Percentiles rank a stretch among this genome's conserved stretches.
Conservation (phyloP, 2,888 invertebrate species). For the Steinernema hermaphroditum region DNA sequence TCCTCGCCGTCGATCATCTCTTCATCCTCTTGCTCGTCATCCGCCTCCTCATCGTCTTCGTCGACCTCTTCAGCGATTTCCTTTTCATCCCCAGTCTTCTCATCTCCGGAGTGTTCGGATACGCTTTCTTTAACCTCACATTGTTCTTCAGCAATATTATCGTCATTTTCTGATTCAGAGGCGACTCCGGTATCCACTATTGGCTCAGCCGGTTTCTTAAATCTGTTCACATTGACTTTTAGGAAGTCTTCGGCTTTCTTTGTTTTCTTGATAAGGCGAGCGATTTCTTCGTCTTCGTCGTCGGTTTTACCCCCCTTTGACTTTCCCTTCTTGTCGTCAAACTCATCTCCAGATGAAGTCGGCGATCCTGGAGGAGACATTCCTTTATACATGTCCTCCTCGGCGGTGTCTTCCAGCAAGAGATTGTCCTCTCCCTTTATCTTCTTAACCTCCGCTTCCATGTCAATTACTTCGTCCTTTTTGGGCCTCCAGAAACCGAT, state of each 20-base stretch:
- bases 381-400: slow-evolving; percentile 25
- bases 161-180: background rate
- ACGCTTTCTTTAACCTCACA: background rate
- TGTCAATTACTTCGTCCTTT: background rate
- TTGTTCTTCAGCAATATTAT: background rate
- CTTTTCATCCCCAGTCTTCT: too few relatives aligned
- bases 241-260: slow-evolving; percentile 11
- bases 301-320: background rate
- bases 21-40: too few relatives aligned
- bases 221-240: slow-evolving; percentile 11
- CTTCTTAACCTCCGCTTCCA: background rate
- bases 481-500: slow-evolving; percentile 26
- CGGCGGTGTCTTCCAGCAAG: background rate
- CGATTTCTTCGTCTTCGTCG: background rate
- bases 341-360: slow-evolving; percentile 1
- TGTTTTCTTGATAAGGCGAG: background rate
- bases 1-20: background rate
- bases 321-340: slow-evolving; percentile 15
- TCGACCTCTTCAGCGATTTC: too few relatives aligned
- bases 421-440: background rate
- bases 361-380: slow-evolving; percentile 3
- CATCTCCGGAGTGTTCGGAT: too few relatives aligned
- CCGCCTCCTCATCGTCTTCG: too few relatives aligned
- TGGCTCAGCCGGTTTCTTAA: background rate
- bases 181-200: background rate